phyloP scores from a whole-genome alignment of 1,140 invertebrate species.

The Platyscapa corneri region DNA sequence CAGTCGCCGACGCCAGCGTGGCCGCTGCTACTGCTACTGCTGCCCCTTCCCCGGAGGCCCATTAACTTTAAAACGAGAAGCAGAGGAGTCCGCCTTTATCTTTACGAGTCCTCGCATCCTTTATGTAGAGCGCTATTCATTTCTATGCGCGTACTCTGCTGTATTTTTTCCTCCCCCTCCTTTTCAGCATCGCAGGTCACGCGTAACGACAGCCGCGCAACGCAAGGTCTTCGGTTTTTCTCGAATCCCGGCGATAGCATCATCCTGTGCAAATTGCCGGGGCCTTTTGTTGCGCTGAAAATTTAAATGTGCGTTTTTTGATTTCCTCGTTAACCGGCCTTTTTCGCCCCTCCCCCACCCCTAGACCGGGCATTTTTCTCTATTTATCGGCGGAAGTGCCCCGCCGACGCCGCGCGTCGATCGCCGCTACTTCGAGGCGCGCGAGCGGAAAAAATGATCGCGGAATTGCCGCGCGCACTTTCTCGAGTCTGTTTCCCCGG shows the following conservation, averaged over 20 bases:
- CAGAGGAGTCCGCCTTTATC: slow-evolving; percentile 17
- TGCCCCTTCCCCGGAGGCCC: background rate
- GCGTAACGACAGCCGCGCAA: slow-evolving; percentile 25
- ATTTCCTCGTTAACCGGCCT: background rate
- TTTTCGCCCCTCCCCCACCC: background rate
- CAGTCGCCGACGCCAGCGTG: too few relatives aligned
- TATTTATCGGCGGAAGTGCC: too few relatives aligned
- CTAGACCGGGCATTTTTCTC: too few relatives aligned
- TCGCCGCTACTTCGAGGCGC: too few relatives aligned
- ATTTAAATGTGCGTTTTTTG: slow-evolving; percentile 36
- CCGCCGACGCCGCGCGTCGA: too few relatives aligned
- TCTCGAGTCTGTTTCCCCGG: too few relatives aligned
- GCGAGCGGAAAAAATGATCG: too few relatives aligned
- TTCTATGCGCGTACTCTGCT: background rate
- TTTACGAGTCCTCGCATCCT: slow-evolving; percentile 43
- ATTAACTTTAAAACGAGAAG: slow-evolving; percentile 18
- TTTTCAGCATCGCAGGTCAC: background rate
- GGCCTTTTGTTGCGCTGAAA: background rate
- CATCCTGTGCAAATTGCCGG: background rate
- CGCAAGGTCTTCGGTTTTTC: slow-evolving; percentile 36
- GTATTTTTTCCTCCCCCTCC: background rate
- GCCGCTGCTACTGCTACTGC: background rate
- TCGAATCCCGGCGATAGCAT: slow-evolving; percentile 7
- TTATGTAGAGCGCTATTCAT: slow-evolving; percentile 36
- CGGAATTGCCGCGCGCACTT: too few relatives aligned